Evolutionary conservation across 1,140 invertebrate species (phyloP), one percentile per base, ranked within the genome.

Genomic region (Sitophilus oryzae): DNA sequence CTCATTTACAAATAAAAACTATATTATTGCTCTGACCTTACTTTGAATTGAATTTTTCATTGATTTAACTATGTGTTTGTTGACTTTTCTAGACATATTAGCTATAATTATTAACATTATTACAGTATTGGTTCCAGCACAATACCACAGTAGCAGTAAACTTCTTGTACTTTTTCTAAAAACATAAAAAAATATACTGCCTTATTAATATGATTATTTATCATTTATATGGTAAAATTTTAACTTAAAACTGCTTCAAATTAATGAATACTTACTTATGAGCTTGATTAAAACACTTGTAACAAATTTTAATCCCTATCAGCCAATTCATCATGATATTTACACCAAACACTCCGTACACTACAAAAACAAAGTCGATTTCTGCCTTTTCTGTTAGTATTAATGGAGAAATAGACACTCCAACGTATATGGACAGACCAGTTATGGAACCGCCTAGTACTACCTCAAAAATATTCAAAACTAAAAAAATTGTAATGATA

Each of bases 201-300:
- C n/a, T n/a, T n/a, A n/a, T n/a, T n/a, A n/a, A n/a, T n/a, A n/a
- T n/a, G n/a, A n/a, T n/a, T n/a, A n/a, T n/a, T n/a, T n/a, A n/a
- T n/a, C n/a, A n/a, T n/a, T n/a, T n/a, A n/a, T n/a, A n/a, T n/a
- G n/a, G n/a, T n/a, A n/a, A n/a, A n/a, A n/a, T n/a, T n/a, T n/a
- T n/a, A n/a, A n/a, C n/a, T n/a, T n/a, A n/a, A n/a, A n/a, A n/a
- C n/a, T n/a, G n/a, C n/a, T n/a, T n/a, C n/a, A n/a, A n/a, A n/a
- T n/a, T n/a, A n/a, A n/a, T n/a, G n/a, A n/a, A n/a, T n/a, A 58
- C 60, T 54, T 61, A 72, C 70, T 70, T 71, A 19, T 66, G 61
- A 6, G 68, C 60, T 56, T 66, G 60, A 16, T 59, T 54, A 21
- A 66, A 58, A 56, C 68, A 71, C 52, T 66, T 69, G 14, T 64